Evolutionary conservation across 1,140 invertebrate species (phyloP).

Genomic region (Octopus bimaculoides): DNA sequence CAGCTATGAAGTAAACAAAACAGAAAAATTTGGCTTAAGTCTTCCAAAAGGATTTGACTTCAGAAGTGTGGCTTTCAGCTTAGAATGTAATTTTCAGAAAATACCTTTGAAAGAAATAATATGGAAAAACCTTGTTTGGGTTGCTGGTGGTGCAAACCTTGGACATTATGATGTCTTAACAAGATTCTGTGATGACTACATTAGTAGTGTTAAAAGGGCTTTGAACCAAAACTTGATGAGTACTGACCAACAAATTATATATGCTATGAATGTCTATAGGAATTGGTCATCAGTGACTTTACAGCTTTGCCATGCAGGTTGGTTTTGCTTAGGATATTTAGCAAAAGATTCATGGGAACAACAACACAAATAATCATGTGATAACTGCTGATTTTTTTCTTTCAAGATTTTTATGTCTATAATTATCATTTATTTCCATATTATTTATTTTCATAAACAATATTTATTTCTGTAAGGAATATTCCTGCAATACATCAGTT

Average conservation of each 20-base stretch:
- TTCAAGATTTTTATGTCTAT: too few species aligned
- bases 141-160: constrained; percentile 40
- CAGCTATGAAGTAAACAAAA: constrained; percentile 2
- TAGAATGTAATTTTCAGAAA: constrained; percentile 32
- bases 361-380: not conserved
- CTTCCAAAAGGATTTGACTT: constrained; percentile 39
- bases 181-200: constrained; percentile 13
- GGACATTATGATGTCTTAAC: constrained; percentile 27
- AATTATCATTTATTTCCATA: too few species aligned
- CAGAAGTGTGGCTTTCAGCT: constrained; percentile 38
- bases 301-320: constrained; percentile 12
- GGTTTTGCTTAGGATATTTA: constrained; percentile 18
- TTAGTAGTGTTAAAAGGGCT: constrained; percentile 27
- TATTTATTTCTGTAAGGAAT: too few species aligned
- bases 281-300: constrained; percentile 2
- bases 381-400: too few species aligned
- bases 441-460: too few species aligned
- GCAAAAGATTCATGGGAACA: not conserved
- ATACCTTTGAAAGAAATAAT: constrained; percentile 29
- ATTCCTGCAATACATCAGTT: too few species aligned
- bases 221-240: constrained; percentile 34
- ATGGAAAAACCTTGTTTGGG: constrained; percentile 34
- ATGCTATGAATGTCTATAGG: constrained; percentile 16
- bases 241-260: constrained; percentile 47
- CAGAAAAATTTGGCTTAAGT: constrained; percentile 31